phyloP scores from a whole-genome alignment of 2,113 vertebrate species.

The Labrus mixtus region DNA sequence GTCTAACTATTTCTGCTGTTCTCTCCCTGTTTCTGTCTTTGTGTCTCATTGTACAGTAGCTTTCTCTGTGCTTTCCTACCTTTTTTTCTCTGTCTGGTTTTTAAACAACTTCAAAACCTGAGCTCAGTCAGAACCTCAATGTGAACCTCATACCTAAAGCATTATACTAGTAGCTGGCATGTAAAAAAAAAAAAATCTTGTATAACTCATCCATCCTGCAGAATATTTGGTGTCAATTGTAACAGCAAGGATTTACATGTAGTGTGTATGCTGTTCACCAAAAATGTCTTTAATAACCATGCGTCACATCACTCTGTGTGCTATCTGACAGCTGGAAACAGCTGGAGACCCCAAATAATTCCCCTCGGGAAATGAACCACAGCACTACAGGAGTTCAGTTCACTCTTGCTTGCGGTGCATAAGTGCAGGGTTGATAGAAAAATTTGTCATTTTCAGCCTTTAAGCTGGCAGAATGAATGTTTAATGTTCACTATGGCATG shows the following conservation, averaged over 20 bases:
- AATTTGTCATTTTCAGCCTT: slow-evolving; percentile 14
- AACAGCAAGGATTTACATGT: slow-evolving; percentile 29
- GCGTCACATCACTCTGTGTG: slow-evolving; percentile 26
- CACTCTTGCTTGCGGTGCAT: slow-evolving; percentile 12
- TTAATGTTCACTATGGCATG: slow-evolving; percentile 26
- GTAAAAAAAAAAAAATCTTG: slow-evolving; percentile 30
- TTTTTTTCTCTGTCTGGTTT: slow-evolving; percentile 38
- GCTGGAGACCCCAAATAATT: slow-evolving; percentile 51
- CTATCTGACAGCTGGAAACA: slow-evolving; percentile 41
- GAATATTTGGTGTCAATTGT: slow-evolving; percentile 28
- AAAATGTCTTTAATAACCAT: slow-evolving; percentile 38
- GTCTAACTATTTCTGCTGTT: slow-evolving; percentile 28
- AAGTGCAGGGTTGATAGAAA: slow-evolving; percentile 18
- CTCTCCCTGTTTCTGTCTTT: slow-evolving; percentile 34
- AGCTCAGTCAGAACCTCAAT: slow-evolving; percentile 48
- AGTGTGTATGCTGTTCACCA: slow-evolving; percentile 16
- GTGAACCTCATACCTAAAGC: slow-evolving; percentile 62
- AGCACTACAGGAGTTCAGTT: slow-evolving; percentile 24
- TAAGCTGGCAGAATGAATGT: slow-evolving; percentile 21
- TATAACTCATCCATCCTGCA: slow-evolving; percentile 41
- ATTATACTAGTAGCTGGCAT: slow-evolving; percentile 38
- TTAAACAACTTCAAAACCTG: slow-evolving; percentile 42
- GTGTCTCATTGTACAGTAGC: slow-evolving; percentile 27
- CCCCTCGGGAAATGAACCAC: slow-evolving; percentile 16
- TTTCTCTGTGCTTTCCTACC: slow-evolving; percentile 11